phyloP scores from a whole-genome alignment of 2,113 vertebrate species.

The Astur gentilis region DNA sequence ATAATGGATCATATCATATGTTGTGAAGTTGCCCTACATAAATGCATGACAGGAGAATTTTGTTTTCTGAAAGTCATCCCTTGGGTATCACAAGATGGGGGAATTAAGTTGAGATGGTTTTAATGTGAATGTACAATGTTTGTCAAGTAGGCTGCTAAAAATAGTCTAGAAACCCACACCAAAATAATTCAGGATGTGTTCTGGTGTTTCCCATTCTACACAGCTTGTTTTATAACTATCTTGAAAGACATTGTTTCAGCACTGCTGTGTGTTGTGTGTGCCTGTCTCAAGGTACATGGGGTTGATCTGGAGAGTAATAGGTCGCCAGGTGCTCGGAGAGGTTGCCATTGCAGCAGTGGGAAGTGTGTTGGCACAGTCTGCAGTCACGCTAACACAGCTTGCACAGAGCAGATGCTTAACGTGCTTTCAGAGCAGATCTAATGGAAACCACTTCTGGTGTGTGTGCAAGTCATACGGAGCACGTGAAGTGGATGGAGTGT shows the following conservation, averaged over 20 bases:
- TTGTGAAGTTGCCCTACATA: neutral
- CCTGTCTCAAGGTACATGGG: fast-evolving
- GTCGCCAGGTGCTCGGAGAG: neutral
- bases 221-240: neutral
- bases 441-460: neutral
- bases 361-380: neutral
- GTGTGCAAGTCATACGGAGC: neutral
- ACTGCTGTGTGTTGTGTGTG: neutral
- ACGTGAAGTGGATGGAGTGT: too few relatives aligned
- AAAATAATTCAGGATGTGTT: neutral
- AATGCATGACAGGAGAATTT: neutral
- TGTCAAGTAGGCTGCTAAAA: neutral
- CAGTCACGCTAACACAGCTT: fast-evolving
- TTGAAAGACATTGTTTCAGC: fast-evolving
- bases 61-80: neutral
- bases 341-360: neutral
- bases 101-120: neutral
- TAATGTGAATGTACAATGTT: fast-evolving
- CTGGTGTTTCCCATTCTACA: neutral
- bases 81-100: neutral
- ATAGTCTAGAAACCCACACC: neutral
- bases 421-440: neutral
- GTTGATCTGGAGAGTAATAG: neutral
- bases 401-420: neutral
- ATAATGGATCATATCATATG: neutral